Evolutionary conservation across 2,113 vertebrate genomes (phyloP), one percentile per base, ranked within the genome.

Genomic region (Tragelaphus scriptus): DNA sequence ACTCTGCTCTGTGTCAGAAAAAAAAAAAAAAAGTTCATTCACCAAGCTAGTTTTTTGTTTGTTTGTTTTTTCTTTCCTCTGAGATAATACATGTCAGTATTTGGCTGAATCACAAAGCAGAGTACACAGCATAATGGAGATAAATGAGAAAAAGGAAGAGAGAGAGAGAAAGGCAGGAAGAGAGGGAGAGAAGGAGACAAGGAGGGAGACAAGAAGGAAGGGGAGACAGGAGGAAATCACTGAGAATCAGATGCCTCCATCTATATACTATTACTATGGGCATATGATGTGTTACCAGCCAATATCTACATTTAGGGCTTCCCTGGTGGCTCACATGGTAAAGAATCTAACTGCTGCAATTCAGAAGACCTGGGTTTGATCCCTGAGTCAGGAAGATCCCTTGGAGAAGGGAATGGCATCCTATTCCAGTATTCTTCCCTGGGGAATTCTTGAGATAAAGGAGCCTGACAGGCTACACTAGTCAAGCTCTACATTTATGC

Each of bases 1-100:
- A 97, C 88, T 88, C 32, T 79, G 28, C 61, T 68, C 49, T 80
- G 40, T 91, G 82, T 88, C 75, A 93, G 56, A 4, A 68, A 53
- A 49, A 13, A 59, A 13, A 59, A 56, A 25, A 63, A 47, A 3
- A 17, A n/a, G 36, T 25, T 81, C 13, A 61, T 71, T 92, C 25
- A 86, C 15, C 28, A 91, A 30, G 32, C 25, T 1, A 26, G 14
- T 80, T 61, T 51, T 49, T 80, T 80, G 26, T 53, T n/a, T 61
- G 23, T 59, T 51, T 51, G 65, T 40, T 47, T 47, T 6, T 82
- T 44, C 36, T 68, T 25, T 17, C 26, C 9, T 44, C 55, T 55
- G 11, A 84, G 89, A 81, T 28, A 87, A 0, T 23, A 56, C 14
- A 12, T 25, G 53, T 36, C 5, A 71, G 8, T 11, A 15, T 26